These are phyloP conservation scores for Phacellophora camtschatica DNA, from an alignment of 30 jellyfish, hydroid and myxozoan species.

Conservation along the genomic window DNA sequence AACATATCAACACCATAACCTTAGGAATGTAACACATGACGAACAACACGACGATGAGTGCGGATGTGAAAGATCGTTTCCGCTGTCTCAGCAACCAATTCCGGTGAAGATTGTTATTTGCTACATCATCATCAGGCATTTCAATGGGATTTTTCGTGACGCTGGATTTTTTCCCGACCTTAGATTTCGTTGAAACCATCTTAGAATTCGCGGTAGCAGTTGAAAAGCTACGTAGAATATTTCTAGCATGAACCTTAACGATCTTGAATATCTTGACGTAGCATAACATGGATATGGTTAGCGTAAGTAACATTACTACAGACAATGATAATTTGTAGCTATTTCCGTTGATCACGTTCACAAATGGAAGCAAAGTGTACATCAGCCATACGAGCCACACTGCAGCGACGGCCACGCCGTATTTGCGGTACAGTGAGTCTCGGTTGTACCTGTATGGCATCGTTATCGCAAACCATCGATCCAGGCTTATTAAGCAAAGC, in stretches of 20 bases:
- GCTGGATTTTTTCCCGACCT: not conserved
- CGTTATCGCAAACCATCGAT: slow-evolving; percentile 17
- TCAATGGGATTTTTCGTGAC: not conserved
- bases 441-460: slow-evolving; percentile 20
- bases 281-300: not conserved
- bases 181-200: not conserved
- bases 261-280: not conserved
- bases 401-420: not conserved
- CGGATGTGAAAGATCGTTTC: not conserved
- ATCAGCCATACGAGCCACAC: slow-evolving; percentile 16
- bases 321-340: slow-evolving; percentile 1
- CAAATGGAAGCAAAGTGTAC: slow-evolving; percentile 8
- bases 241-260: not conserved
- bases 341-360: not conserved
- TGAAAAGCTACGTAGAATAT: not conserved
- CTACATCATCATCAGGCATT: not conserved
- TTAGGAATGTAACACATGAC: slow-evolving; percentile 1
- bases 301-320: not conserved
- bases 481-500: not conserved
- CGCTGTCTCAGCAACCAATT: not conserved
- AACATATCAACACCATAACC: not conserved
- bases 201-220: not conserved
- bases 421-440: not conserved
- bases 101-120: not conserved
- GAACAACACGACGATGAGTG: not conserved